Evolutionary conservation across 2,888 invertebrate species (phyloP).

Genomic region (Cataglyphis rosenhaueri): DNA sequence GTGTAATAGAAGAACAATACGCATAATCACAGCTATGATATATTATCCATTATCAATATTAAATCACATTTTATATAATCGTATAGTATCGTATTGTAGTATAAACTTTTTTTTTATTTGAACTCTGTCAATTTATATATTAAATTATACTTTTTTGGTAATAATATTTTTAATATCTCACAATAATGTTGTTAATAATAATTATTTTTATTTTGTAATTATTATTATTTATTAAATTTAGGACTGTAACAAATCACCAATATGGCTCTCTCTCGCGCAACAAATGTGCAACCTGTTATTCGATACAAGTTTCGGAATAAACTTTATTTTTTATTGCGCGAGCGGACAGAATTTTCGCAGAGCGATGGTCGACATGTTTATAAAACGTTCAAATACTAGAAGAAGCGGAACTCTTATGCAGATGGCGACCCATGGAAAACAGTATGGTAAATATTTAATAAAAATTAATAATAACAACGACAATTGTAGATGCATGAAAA

Average conservation of each 20-base stretch:
- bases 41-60: background rate
- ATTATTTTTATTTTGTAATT: background rate
- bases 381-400: conserved; percentile 63
- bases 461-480: background rate
- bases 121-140: background rate
- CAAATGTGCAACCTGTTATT: conserved; percentile 90
- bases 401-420: conserved; percentile 82
- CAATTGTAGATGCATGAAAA: background rate
- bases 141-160: background rate
- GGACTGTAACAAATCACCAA: conserved; percentile 84
- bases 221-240: conserved; percentile 61
- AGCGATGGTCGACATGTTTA: conserved; percentile 85
- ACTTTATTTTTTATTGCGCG: conserved; percentile 93
- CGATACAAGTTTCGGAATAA: conserved; percentile 93
- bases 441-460: conserved; percentile 50
- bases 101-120: background rate
- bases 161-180: background rate
- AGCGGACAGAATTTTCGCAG: conserved; percentile 93
- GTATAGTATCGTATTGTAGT: background rate
- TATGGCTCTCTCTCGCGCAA: conserved; percentile 87
- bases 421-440: conserved; percentile 75
- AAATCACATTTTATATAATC: background rate
- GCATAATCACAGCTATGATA: background rate
- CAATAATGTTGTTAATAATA: conserved; percentile 25
- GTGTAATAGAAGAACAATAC: background rate